Evolutionary conservation across 1,140 invertebrate genomes (phyloP).

Genomic region (Vanessa tameamea): DNA sequence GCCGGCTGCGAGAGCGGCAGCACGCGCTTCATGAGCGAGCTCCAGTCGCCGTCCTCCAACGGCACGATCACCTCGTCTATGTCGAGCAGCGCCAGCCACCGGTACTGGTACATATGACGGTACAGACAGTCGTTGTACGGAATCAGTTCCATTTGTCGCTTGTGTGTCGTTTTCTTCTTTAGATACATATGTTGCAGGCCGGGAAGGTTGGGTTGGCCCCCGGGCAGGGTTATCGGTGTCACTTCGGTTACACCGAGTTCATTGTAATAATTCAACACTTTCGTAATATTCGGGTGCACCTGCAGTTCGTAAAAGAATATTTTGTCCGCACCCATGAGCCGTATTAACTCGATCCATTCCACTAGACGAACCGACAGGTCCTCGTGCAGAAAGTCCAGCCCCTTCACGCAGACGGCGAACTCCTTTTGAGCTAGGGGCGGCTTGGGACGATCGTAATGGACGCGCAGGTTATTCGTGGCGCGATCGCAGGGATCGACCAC

Average conservation of each 20-base stretch:
- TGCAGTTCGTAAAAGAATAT: constrained; percentile 96
- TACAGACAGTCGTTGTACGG: constrained; percentile 98
- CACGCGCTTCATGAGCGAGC: constrained; percentile 88
- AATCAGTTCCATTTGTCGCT: constrained; percentile 96
- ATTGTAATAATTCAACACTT: constrained; percentile 92
- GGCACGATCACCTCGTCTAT: constrained; percentile 98
- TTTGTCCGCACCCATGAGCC: constrained; percentile 93
- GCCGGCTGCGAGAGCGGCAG: constrained; percentile 87
- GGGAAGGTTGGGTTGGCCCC: constrained; percentile 94
- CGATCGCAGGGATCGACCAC: constrained; percentile 92
- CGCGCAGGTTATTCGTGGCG: constrained; percentile 92
- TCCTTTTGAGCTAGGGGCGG: constrained; percentile 82
- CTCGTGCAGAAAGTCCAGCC: constrained; percentile 93
- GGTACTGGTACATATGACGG: constrained; percentile 94
- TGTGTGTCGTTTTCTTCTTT: constrained; percentile 94
- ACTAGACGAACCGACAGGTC: constrained; percentile 93
- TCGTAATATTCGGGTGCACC: constrained; percentile 94
- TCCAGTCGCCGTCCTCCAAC: constrained; percentile 88
- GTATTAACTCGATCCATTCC: constrained; percentile 97
- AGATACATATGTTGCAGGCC: constrained; percentile 94
- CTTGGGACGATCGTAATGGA: constrained; percentile 88
- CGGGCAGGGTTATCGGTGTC: constrained; percentile 93
- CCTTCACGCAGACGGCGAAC: constrained; percentile 97
- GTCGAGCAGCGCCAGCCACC: constrained; percentile 94
- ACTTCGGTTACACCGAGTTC: constrained; percentile 88